Evolutionary conservation across 1,140 invertebrate genomes (phyloP).

Genomic region (Agrilus planipennis): DNA sequence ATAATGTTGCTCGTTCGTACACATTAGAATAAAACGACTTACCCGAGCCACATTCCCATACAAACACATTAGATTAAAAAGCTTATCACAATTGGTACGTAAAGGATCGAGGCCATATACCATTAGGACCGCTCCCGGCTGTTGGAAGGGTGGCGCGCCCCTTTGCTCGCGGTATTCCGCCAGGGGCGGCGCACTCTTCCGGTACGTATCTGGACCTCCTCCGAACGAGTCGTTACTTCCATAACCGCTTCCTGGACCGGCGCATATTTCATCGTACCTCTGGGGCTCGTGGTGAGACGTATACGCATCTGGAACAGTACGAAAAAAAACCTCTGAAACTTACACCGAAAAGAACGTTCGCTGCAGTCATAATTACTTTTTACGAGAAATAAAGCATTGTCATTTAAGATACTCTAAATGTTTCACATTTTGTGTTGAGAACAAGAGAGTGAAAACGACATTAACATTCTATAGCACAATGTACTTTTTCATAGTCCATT

Average conservation of each 20-base stretch:
- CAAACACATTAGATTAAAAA: conserved; percentile 98
- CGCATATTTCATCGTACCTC: conserved; percentile 28
- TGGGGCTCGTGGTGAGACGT: conserved; percentile 27
- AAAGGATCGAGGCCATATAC: conserved; percentile 90
- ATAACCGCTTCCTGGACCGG: conserved; percentile 32
- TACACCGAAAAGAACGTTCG: too few species aligned
- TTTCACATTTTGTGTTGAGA: too few species aligned
- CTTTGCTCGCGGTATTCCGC: conserved; percentile 24
- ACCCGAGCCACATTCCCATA: conserved; percentile 97
- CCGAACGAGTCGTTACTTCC: conserved; percentile 25
- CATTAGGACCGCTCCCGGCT: conserved; percentile 89
- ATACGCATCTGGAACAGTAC: conserved; percentile 30
- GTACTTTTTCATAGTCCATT: too few species aligned
- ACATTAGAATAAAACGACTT: conserved; percentile 37
- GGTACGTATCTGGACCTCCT: conserved; percentile 24
- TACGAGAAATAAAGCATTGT: too few species aligned
- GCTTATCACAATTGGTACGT: conserved; percentile 87
- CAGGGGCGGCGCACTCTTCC: conserved; percentile 21
- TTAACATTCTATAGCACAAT: too few species aligned
- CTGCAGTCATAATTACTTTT: too few species aligned
- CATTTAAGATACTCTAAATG: too few species aligned
- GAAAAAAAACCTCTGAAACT: too few species aligned
- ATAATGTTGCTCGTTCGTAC: too few species aligned
- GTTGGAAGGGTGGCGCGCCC: conserved; percentile 34
- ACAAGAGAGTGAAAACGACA: too few species aligned